Evolutionary conservation across 2,797 vertebrate species (phyloP), one percentile per base, ranked within the genome.

Genomic region (Pseudotriccus pelzelni): DNA sequence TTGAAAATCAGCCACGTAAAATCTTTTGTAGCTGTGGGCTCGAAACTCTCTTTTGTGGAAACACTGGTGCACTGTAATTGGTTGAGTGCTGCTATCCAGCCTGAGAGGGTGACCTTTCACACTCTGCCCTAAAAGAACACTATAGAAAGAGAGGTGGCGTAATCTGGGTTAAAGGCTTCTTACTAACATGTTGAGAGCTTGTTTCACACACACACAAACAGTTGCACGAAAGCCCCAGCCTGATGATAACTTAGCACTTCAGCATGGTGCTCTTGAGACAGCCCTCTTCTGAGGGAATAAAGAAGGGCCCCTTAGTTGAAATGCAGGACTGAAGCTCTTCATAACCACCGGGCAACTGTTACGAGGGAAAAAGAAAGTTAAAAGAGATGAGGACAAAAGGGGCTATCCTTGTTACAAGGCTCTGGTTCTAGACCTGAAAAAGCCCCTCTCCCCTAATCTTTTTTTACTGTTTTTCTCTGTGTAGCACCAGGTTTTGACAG

Each of bases 151-250:
- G 98, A 98, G 98, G 98, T 97, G 98, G 98, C 97, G 97, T 98
- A 99, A 99, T 99, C 98, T 98, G 98, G 98, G 98, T 98, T 98
- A 99, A 99, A 99, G 98, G 97, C 98, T 99, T 98, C 98, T 99
- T 98, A 98, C 98, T 98, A 98, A 98, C 98, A 98, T 97, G 98
- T 98, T 97, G 97, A 98, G 98, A 98, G 98, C 97, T 98, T 98
- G 97, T 98, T 99, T 98, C 98, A 98, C 97, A 98, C 98, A 98
- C 91, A 98, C 98, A 98, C 98, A 99, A 98, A 98, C 97, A 97
- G 97, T 97, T 98, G 97, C 98, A 98, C 98, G 98, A 98, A 98
- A 98, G 98, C 97, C 98, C 89, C 97, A 98, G 93, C 83, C 95
- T 79, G 74, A 92, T 67, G 67, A 98, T 98, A 98, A 98, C 97